Base-by-base conservation (phyloP, 2,797 vertebrate genomes). In the Crocodylus rhombifer region DNA sequence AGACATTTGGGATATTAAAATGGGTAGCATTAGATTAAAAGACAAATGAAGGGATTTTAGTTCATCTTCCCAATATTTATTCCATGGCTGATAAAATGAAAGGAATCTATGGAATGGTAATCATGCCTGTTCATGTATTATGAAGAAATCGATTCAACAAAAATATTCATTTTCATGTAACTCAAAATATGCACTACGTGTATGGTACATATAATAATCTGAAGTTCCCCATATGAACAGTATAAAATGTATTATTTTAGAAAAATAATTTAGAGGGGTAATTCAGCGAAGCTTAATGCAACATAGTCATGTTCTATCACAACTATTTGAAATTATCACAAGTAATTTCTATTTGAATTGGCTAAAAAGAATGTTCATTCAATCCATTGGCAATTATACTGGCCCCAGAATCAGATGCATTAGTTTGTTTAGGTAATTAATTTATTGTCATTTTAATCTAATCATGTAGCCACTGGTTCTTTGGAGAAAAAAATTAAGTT, bases 221-320 rank as follows among this genome's bases (percentile, higher is more conserved):
- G 55, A 60, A 82, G 4, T 36, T 80, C n/a, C 28, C 1, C 61
- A 56, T 25, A 42, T 56, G 61, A 80, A 69, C 0, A 69, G 17
- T 23, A 89, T 65, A 51, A 51, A 51, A 18, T 6, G 18, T 36
- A 55, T 57, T 51, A 77, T 75, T 80, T 83, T 60, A 65, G 58
- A 75, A 25, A 90, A 91, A 63, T 58, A 81, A 80, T 91, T 82
- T 16, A 80, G 26, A 84, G 65, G 17, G 94, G 73, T 56, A 42
- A 61, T 15, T 84, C 20, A 87, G 33, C 1, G 16, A 80, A 61
- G 2, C 2, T 77, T 90, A 86, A 80, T 69, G 33, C 15, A 89
- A 92, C 84, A 64, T 51, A 84, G 10, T 63, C 14, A 9, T 64
- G 57, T 18, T 86, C 21, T 62, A 25, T 63, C 36, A 80, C 18